A percentile compares a stretch with the other conserved stretches of the same genome.
Conservation (phyloP, 2,113 vertebrate genomes). For the Aspidoscelis tigris region DNA sequence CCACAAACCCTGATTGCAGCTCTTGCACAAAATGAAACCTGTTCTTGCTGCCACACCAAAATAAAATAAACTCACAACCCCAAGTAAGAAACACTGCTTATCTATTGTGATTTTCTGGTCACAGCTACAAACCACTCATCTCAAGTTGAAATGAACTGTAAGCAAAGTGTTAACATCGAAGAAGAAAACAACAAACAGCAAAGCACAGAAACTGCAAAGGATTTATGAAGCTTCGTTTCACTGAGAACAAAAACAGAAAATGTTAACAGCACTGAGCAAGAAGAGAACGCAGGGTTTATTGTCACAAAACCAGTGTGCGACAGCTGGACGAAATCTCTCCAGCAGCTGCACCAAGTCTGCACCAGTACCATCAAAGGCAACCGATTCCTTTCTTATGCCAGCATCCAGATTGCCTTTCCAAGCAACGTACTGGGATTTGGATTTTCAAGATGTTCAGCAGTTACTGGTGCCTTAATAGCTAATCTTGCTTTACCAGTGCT, state of each 20-base stretch:
- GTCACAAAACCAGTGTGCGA: slow-evolving; percentile 73
- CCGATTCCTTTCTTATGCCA: slow-evolving; percentile 70
- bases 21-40: not conserved
- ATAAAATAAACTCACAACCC: slow-evolving; percentile 1
- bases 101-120: not conserved
- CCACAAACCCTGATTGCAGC: not conserved
- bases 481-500: not conserved
- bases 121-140: not conserved
- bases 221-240: slow-evolving; percentile 56
- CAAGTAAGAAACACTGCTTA: not conserved
- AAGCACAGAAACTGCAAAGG: slow-evolving; percentile 32
- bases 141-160: not conserved
- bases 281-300: slow-evolving; percentile 78
- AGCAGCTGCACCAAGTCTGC: slow-evolving; percentile 77
- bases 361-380: slow-evolving; percentile 59
- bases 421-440: slow-evolving; percentile 45
- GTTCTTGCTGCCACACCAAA: not conserved
- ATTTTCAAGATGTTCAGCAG: slow-evolving; percentile 49
- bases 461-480: slow-evolving; percentile 37
- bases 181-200: slow-evolving; percentile 11
- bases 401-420: slow-evolving; percentile 49
- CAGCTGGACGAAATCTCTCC: slow-evolving; percentile 79
- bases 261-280: slow-evolving; percentile 66
- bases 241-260: slow-evolving; percentile 66
- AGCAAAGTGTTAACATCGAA: slow-evolving; percentile 51